Evolutionary conservation across 1,140 invertebrate species (phyloP).

Genomic region (Lucilia sericata): DNA sequence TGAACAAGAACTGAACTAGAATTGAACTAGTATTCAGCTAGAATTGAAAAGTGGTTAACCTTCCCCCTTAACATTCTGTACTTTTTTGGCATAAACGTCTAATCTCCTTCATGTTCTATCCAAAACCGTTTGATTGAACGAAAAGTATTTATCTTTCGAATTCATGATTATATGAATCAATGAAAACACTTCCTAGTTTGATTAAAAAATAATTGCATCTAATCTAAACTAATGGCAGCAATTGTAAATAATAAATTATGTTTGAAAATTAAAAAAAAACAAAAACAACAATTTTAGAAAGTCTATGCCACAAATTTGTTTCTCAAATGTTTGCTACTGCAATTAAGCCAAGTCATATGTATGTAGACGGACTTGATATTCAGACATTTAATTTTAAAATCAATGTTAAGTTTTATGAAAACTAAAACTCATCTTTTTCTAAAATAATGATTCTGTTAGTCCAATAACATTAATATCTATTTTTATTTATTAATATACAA

Average conservation of each 20-base stretch:
- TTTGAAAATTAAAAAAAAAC: not conserved
- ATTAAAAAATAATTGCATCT: conserved; percentile 28
- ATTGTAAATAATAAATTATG: conserved; percentile 15
- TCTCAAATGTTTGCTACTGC: not conserved
- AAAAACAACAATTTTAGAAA: not conserved
- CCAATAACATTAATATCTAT: not conserved
- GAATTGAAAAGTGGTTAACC: not conserved
- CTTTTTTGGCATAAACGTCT: not conserved
- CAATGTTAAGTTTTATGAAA: not conserved
- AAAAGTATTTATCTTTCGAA: not conserved
- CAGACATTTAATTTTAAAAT: not conserved
- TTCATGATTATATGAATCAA: conserved; percentile 21
- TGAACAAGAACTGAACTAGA: no score
- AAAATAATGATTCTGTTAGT: not conserved
- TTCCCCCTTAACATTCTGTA: not conserved
- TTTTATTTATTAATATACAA: not conserved
- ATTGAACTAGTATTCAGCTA: no score
- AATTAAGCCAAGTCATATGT: conserved; percentile 19
- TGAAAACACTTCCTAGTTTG: conserved; percentile 21
- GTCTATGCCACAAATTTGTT: not conserved
- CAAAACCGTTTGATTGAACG: conserved; percentile 9
- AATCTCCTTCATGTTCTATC: not conserved
- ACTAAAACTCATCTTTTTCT: not conserved
- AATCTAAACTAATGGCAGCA: not conserved
- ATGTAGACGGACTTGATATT: not conserved